Evolutionary conservation across 1,140 invertebrate genomes (phyloP).

Genomic region (Rhyacophila brunnea): DNA sequence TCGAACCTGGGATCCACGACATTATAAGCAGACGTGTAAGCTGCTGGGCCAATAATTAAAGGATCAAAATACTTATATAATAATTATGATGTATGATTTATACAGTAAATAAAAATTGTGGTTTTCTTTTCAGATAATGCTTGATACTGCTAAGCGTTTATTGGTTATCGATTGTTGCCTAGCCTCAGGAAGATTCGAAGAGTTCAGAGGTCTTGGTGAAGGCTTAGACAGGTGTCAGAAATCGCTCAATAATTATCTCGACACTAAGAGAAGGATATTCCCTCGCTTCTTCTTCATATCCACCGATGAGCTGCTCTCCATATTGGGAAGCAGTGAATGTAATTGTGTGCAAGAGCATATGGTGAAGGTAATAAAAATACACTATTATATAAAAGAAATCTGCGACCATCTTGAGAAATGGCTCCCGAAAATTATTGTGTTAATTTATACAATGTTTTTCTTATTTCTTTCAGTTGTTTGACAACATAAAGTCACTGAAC

Average conservation of each 20-base stretch:
- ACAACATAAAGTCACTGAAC: conserved; percentile 77
- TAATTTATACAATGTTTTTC: too few relatives aligned
- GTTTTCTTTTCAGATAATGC: conserved; percentile 69
- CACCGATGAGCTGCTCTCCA: conserved; percentile 86
- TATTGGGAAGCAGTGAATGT: conserved; percentile 81
- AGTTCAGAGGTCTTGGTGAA: conserved; percentile 69
- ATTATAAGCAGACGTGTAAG: too few relatives aligned
- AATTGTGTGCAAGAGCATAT: conserved; percentile 85
- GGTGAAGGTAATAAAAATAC: conserved; percentile 82
- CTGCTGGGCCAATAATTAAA: too few relatives aligned
- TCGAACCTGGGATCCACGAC: too few relatives aligned
- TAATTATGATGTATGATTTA: too few relatives aligned
- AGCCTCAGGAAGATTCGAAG: conserved; percentile 66
- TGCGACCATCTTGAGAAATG: too few relatives aligned
- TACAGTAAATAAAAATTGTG: too few relatives aligned
- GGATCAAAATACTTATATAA: too few relatives aligned
- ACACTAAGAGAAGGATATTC: conserved; percentile 81
- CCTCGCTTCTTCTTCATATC: conserved; percentile 92
- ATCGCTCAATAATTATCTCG: conserved; percentile 85
- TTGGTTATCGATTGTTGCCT: conserved; percentile 77
- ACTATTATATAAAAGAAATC: too few relatives aligned
- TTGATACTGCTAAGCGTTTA: conserved; percentile 72
- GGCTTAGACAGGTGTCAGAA: conserved; percentile 88
- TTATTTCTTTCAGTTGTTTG: conserved; percentile 73
- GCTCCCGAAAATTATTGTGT: too few relatives aligned